Conservation (phyloP, 2,888 invertebrate species). For the Apomyelois bistriatella region DNA sequence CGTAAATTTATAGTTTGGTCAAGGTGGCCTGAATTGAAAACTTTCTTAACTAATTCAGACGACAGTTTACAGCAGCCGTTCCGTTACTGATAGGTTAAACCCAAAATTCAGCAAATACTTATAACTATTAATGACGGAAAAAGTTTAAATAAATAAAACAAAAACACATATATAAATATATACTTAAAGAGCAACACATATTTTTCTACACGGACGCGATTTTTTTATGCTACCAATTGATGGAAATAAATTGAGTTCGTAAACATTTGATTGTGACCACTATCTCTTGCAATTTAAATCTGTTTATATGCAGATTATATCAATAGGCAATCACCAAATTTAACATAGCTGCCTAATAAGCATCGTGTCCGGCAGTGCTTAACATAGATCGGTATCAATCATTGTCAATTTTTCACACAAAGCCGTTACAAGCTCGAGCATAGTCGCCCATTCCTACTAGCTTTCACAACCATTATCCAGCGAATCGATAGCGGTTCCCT, state of each 20-base stretch:
- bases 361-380: constrained; percentile 25
- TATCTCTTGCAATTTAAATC: constrained; percentile 21
- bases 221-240: too few species aligned
- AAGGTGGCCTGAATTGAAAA: too few species aligned
- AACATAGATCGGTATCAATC: constrained; percentile 43
- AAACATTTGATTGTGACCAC: constrained; percentile 10
- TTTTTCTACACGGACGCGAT: too few species aligned
- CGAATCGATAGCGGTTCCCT: constrained; percentile 40
- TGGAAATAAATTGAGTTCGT: neutral
- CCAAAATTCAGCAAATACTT: too few species aligned
- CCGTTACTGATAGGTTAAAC: too few species aligned
- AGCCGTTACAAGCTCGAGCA: constrained; percentile 27
- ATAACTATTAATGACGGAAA: too few species aligned
- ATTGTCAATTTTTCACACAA: constrained; percentile 42
- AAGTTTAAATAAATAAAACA: too few species aligned
- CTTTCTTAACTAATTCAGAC: too few species aligned
- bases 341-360: constrained; percentile 22
- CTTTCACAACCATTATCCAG: constrained; percentile 58
- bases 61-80: too few species aligned
- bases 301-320: constrained; percentile 28
- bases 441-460: constrained; percentile 31
- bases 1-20: too few species aligned
- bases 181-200: too few species aligned
- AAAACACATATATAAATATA: too few species aligned
- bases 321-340: constrained; percentile 28